Base-by-base conservation (phyloP, 2,888 invertebrate genomes). In the Ametastegia equiseti region DNA sequence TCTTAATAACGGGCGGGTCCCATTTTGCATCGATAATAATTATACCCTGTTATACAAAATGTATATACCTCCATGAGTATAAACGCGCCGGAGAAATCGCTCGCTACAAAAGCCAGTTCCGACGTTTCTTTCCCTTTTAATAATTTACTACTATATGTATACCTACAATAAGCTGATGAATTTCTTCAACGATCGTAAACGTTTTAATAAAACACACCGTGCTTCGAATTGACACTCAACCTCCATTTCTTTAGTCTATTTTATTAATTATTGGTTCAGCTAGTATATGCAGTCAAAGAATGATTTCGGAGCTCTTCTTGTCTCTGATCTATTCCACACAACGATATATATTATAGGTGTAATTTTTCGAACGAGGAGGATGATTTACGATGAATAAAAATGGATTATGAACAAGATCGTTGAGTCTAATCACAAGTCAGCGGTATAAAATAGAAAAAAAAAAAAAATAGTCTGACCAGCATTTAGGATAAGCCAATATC, bases 11-110 rank as follows among this genome's bases (percentile, higher is more conserved):
- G 63, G 33, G 15, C 63, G 63, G 63, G n/a, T 33, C 63, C 36
- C n/a, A 63, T 63, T n/a, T 63, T 15, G 63, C 63, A 63, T 63
- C 33, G 63, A 63, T 63, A 63, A 63, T 63, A 33, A 63, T 33
- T 63, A 1, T 7, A 5, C 13, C 2, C 4, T 27, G 63, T 33
- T 7, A 30, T 54, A 15, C 5, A 54, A 15, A 6, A 19, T 15
- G 9, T 60, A 23, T 30, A 63, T 33, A 27, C 63, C 23, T 19
- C 4, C 2, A 2, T 23, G 33, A n/a, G n/a, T n/a, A n/a, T n/a
- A n/a, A n/a, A n/a, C n/a, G n/a, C n/a, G n/a, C n/a, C 33, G 63
- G 63, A 30, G 63, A 63, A 63, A 63, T 54, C 54, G 11, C 13
- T 5, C 33, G 33, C 30, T 4, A 63, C 63, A 63, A 63, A 36